Percentiles rank a stretch among this genome's conserved stretches.
Evolutionary conservation across 92 coral and sea anemone genomes (phyloP).

Genomic region (Zoanthus sansibaricus): DNA sequence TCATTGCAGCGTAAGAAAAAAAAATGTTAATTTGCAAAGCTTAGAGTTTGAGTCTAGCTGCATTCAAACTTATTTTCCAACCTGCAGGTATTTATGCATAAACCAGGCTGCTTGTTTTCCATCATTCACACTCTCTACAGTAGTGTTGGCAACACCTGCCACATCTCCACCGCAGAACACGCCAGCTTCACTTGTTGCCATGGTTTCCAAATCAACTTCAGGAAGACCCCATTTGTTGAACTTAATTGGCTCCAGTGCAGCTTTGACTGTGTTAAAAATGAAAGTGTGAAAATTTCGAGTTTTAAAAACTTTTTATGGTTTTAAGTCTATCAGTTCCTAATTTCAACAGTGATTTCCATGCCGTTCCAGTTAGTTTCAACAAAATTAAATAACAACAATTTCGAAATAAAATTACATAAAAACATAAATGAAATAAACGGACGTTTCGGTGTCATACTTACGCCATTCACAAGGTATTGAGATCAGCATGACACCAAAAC

Average conservation of each 20-base stretch:
- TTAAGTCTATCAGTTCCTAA: too few relatives aligned
- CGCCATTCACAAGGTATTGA: too few relatives aligned
- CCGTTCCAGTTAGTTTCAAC: too few relatives aligned
- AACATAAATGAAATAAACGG: too few relatives aligned
- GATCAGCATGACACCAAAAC: too few relatives aligned
- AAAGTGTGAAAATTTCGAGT: too few relatives aligned
- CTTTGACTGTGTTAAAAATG: constrained; percentile 52
- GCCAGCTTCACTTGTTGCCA: constrained; percentile 87
- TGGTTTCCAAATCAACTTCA: constrained; percentile 84
- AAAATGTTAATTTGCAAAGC: neutral
- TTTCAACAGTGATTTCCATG: too few relatives aligned
- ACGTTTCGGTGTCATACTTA: too few relatives aligned
- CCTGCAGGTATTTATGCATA: constrained; percentile 94
- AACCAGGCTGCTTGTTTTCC: constrained; percentile 96
- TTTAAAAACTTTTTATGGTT: too few relatives aligned
- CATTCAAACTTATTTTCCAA: constrained; percentile 26
- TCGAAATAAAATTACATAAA: too few relatives aligned
- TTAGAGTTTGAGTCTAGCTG: neutral
- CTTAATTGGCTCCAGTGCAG: constrained; percentile 90
- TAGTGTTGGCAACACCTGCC: constrained; percentile 96
- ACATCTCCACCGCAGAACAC: constrained; percentile 98
- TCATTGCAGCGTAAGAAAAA: neutral
- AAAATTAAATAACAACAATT: too few relatives aligned
- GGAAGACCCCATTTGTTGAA: constrained; percentile 97
- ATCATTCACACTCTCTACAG: constrained; percentile 96